Conservation (phyloP, 2,113 vertebrate species). For the Notothenia rossii region DNA sequence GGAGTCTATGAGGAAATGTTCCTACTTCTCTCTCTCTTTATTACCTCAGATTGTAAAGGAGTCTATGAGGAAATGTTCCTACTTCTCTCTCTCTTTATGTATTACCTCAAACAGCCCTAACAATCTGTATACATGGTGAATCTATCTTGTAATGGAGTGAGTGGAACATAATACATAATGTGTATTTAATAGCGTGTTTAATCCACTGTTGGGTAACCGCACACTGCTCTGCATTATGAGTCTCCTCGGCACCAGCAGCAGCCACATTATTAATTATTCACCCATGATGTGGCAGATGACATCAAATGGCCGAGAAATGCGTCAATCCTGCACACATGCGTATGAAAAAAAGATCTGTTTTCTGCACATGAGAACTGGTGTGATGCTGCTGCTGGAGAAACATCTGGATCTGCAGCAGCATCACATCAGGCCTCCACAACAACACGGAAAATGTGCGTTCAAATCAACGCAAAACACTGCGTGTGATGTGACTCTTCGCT, state of each 20-base stretch:
- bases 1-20: too few species aligned
- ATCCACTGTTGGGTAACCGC: too few species aligned
- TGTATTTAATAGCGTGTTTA: too few species aligned
- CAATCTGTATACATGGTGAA: too few species aligned
- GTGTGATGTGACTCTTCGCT: conserved; percentile 3
- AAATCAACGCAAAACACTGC: conserved; percentile 55
- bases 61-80: too few species aligned
- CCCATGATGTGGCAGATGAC: conserved; percentile 51
- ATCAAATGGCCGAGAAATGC: conserved; percentile 46
- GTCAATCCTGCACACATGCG: conserved; percentile 45
- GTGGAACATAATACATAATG: too few species aligned
- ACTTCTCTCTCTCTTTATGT: too few species aligned
- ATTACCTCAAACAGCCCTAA: too few species aligned
- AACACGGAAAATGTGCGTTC: conserved; percentile 51
- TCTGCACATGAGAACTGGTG: conserved; percentile 11
- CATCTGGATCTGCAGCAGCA: conserved; percentile 60
- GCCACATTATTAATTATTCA: conserved; percentile 60
- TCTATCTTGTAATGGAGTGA: too few species aligned
- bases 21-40: too few species aligned
- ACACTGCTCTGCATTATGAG: too few species aligned
- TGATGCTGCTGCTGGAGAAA: conserved; percentile 21
- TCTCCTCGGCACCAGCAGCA: neutral
- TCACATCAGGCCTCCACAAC: conserved; percentile 72
- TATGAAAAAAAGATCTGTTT: conserved; percentile 35
- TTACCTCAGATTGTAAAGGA: too few species aligned